Percentiles rank a stretch among this genome's conserved stretches.
Evolutionary conservation across 2,888 invertebrate genomes (phyloP).

Genomic region (Drosophila mulleri): DNA sequence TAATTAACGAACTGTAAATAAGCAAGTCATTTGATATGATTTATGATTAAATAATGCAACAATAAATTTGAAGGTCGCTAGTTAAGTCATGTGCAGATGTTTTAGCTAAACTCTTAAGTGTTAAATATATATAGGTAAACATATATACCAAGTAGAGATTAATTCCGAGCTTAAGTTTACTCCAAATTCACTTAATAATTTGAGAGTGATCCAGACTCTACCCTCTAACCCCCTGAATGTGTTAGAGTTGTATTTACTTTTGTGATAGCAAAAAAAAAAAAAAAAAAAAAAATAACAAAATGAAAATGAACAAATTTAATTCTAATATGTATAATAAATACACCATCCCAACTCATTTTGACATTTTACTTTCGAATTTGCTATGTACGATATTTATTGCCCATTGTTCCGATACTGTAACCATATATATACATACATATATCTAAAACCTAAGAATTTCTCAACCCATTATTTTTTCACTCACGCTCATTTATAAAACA

Average conservation of each 20-base stretch:
- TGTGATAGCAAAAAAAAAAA: conserved; percentile 69
- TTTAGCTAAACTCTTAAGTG: conserved; percentile 67
- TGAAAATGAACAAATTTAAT: conserved; percentile 67
- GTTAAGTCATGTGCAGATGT: conserved; percentile 36
- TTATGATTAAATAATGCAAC: conserved; percentile 42
- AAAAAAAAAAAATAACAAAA: conserved; percentile 57
- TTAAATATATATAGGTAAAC: conserved; percentile 68
- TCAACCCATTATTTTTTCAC: conserved; percentile 8
- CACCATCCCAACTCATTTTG: conserved; percentile 38
- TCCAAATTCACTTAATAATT: conserved; percentile 30
- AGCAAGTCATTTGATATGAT: conserved; percentile 75
- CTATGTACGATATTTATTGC: conserved; percentile 55
- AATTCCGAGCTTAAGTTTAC: conserved; percentile 47
- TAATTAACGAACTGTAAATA: conserved; percentile 58
- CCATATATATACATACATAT: conserved; percentile 11
- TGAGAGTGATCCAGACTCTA: conserved; percentile 26
- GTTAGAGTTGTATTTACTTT: conserved; percentile 76
- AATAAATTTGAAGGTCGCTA: conserved; percentile 31
- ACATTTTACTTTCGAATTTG: conserved; percentile 52
- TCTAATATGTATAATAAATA: conserved; percentile 27
- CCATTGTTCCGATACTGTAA: conserved; percentile 23
- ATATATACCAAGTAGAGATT: conserved; percentile 66
- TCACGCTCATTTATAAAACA: conserved; percentile 33
- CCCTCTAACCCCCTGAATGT: conserved; percentile 34
- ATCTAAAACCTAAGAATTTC: conserved; percentile 21